Conservation (phyloP, 30 jellyfish, hydroid and myxozoan genomes). For the Rhopilema esculentum region DNA sequence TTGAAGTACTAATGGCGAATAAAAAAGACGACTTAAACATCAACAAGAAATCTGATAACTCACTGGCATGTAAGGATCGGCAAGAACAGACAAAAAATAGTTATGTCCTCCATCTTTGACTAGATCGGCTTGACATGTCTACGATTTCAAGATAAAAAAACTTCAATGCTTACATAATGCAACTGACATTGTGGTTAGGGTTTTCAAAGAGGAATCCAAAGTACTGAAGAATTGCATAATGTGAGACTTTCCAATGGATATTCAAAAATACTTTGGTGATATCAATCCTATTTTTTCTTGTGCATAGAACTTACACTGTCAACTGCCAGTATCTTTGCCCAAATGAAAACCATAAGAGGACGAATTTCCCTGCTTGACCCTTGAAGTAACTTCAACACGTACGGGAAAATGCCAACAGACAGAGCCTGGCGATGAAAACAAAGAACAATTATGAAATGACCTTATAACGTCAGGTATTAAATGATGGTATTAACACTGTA, state of each 20-base stretch:
- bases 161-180: background rate
- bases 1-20: too few species aligned
- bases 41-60: too few species aligned
- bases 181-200: background rate
- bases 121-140: slow-evolving; percentile 94
- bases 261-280: too few species aligned
- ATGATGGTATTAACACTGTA: background rate
- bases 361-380: slow-evolving; percentile 94
- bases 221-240: too few species aligned
- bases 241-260: too few species aligned
- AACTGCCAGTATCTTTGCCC: slow-evolving; percentile 98
- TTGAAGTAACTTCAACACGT: slow-evolving; percentile 85
- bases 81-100: slow-evolving; percentile 88
- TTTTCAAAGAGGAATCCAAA: background rate
- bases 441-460: background rate
- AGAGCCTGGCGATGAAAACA: slow-evolving; percentile 76
- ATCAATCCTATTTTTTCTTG: too few species aligned
- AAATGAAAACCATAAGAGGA: slow-evolving; percentile 93
- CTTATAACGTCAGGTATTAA: background rate
- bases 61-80: slow-evolving; percentile 98
- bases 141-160: background rate
- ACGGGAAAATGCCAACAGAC: slow-evolving; percentile 92
- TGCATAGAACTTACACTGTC: slow-evolving; percentile 98
- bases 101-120: slow-evolving; percentile 93
- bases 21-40: too few species aligned